phyloP scores from a whole-genome alignment of 2,113 vertebrate species.

The Myotis davidii region DNA sequence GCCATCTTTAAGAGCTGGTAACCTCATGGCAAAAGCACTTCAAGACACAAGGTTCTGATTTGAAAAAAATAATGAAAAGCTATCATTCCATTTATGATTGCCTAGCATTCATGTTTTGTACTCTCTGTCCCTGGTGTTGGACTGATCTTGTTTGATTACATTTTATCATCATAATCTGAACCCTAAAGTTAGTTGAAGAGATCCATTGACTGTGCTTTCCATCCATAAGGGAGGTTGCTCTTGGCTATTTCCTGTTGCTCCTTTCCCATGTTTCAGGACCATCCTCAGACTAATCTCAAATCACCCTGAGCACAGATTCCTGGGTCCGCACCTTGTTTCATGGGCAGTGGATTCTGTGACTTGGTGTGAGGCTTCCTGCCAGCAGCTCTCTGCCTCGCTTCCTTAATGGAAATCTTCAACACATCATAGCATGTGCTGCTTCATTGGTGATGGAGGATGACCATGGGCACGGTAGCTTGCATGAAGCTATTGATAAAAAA shows the following conservation, averaged over 20 bases:
- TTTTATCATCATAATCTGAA: not conserved
- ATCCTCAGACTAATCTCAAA: not conserved
- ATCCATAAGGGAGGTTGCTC: not conserved
- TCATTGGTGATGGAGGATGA: not conserved
- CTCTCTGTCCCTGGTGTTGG: not conserved
- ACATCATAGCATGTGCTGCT: not conserved
- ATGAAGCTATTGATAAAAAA: not conserved
- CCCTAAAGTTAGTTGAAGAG: not conserved
- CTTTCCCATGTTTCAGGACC: accelerated
- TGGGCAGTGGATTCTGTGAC: not conserved
- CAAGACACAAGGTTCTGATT: not conserved
- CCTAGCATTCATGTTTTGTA: not conserved
- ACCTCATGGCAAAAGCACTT: not conserved
- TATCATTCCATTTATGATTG: not conserved
- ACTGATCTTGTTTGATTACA: not conserved
- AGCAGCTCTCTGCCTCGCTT: not conserved
- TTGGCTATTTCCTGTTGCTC: not conserved
- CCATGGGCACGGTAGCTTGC: not conserved
- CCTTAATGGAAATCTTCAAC: not conserved
- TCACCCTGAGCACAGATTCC: too few relatives aligned
- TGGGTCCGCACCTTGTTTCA: accelerated
- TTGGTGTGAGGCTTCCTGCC: not conserved
- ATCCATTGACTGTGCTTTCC: not conserved
- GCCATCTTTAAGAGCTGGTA: not conserved
- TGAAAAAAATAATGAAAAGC: not conserved